Conservation (phyloP, 2,113 vertebrate species). For the Pantherophis guttatus region DNA sequence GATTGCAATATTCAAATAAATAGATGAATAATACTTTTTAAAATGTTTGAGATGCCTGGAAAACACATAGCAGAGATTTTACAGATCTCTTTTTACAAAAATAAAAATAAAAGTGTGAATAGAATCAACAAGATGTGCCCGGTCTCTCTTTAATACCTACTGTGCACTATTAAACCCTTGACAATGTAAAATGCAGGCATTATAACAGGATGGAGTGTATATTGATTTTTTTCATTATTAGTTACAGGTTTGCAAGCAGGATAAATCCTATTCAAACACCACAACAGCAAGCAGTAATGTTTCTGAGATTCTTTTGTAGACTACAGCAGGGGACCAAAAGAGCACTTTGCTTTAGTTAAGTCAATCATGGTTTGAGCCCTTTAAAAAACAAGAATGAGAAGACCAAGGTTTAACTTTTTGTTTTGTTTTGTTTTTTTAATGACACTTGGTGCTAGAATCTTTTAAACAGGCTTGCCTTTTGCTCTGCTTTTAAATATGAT, state of each 20-base stretch:
- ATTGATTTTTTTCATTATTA: conserved; percentile 57
- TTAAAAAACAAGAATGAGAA: background rate
- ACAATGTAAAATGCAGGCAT: conserved; percentile 44
- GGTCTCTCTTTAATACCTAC: conserved; percentile 22
- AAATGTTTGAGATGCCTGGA: conserved; percentile 12
- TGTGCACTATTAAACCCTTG: conserved; percentile 45
- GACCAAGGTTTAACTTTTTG: background rate
- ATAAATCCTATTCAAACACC: conserved; percentile 49
- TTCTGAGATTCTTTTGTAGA: conserved; percentile 46
- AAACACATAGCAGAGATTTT: background rate
- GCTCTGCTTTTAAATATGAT: background rate
- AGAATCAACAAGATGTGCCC: conserved; percentile 34
- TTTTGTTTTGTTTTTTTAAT: background rate
- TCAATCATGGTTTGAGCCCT: conserved; percentile 7
- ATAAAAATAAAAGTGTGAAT: conserved; percentile 9
- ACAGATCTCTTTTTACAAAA: background rate
- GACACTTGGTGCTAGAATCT: background rate
- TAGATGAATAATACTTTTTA: background rate
- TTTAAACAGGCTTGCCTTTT: conserved; percentile 6
- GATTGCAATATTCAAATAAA: conserved; percentile 24
- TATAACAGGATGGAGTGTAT: conserved; percentile 33
- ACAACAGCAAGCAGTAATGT: conserved; percentile 21
- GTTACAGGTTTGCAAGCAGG: conserved; percentile 44
- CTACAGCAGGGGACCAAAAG: conserved; percentile 40
- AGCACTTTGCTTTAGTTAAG: conserved; percentile 40